phyloP scores from a whole-genome alignment of 1,140 invertebrate genomes.

The Drosophila sp. region DNA sequence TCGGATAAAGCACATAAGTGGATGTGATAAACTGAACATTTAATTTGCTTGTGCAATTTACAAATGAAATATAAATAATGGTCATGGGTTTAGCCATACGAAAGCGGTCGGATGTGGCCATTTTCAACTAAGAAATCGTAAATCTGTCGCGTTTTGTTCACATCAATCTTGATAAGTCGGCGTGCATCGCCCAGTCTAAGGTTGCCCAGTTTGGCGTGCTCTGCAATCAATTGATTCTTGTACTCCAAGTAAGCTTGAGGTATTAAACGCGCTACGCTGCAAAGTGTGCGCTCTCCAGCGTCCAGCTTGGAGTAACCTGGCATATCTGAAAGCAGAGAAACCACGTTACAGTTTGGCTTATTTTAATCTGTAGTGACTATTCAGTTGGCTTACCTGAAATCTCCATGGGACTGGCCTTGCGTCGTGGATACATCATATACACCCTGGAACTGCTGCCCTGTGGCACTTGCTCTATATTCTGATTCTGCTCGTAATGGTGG shows the following conservation, averaged over 20 bases:
- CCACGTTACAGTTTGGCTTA: no score
- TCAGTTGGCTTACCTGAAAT: constrained; percentile 77
- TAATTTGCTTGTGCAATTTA: constrained; percentile 50
- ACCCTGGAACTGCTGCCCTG: constrained; percentile 68
- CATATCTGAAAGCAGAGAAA: constrained; percentile 86
- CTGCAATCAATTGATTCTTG: constrained; percentile 89
- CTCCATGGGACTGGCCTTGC: constrained; percentile 87
- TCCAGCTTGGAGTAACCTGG: constrained; percentile 92
- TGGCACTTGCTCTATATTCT: constrained; percentile 37
- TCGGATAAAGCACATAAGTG: neutral
- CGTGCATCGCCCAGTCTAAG: constrained; percentile 92
- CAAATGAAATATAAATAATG: constrained; percentile 60
- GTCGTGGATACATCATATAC: constrained; percentile 59
- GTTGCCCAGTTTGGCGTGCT: constrained; percentile 90
- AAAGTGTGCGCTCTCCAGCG: constrained; percentile 90
- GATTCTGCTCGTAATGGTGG: constrained; percentile 59
- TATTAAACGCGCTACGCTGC: constrained; percentile 89
- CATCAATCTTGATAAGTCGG: constrained; percentile 94
- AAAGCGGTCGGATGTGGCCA: constrained; percentile 88
- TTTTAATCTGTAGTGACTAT: neutral
- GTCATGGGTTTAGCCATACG: constrained; percentile 48
- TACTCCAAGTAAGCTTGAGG: constrained; percentile 92
- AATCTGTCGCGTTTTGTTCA: constrained; percentile 96
- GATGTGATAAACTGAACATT: neutral
- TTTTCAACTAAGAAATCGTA: constrained; percentile 92